Conservation (phyloP, 2,797 vertebrate genomes). For the Pipistrellus kuhlii region DNA sequence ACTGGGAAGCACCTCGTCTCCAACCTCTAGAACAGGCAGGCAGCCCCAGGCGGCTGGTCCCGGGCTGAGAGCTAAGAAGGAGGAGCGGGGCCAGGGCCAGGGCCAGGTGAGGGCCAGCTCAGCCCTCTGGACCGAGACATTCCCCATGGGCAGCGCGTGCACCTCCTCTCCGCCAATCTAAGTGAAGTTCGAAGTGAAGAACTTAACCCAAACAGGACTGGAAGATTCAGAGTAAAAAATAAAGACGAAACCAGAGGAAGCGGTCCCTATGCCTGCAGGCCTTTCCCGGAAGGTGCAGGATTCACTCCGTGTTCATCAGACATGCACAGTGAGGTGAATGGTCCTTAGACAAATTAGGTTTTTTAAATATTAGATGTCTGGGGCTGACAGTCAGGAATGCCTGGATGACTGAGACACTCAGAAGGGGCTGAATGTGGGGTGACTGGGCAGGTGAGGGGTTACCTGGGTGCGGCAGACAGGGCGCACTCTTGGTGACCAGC, state of each 20-base stretch:
- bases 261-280: neutral
- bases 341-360: neutral
- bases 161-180: conserved; percentile 12
- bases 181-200: neutral
- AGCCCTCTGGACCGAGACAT: neutral
- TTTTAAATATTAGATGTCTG: neutral
- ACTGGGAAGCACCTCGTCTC: neutral
- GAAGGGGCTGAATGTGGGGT: neutral
- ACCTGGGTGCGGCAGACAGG: neutral
- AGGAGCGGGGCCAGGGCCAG: neutral
- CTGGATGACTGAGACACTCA: neutral
- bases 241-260: neutral
- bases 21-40: neutral
- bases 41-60: neutral
- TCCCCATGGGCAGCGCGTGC: neutral
- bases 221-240: neutral
- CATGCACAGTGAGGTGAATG: neutral
- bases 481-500: no score
- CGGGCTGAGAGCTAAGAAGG: neutral
- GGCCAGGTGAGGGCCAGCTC: neutral
- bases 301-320: neutral
- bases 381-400: neutral
- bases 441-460: neutral
- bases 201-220: neutral
- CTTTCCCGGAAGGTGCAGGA: neutral